Conservation (phyloP, 2,113 vertebrate species). For the Colinus virginianus region DNA sequence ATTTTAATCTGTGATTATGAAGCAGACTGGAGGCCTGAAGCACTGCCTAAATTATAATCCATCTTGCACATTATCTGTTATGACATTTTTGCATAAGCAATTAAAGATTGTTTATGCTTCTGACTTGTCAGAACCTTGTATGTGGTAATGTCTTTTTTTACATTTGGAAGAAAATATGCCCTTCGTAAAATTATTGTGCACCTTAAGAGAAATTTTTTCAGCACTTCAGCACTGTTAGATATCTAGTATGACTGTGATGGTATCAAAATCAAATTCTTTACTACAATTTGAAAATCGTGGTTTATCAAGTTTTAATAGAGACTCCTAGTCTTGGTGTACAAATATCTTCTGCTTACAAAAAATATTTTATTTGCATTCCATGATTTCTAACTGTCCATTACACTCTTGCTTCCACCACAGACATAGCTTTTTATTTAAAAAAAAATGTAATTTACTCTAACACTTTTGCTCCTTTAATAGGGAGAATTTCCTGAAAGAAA, state of each 20-base stretch:
- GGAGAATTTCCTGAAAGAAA: not conserved
- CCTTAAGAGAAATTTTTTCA: not conserved
- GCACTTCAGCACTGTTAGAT: not conserved
- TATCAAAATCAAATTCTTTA: not conserved
- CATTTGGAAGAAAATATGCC: not conserved
- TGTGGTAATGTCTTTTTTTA: not conserved
- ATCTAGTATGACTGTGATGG: not conserved
- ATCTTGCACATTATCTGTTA: slow-evolving; percentile 2
- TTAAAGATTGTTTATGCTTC: slow-evolving; percentile 31
- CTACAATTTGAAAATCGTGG: not conserved
- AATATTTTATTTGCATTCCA: not conserved
- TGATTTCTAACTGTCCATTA: not conserved
- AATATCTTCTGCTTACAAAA: not conserved
- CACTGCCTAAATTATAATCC: slow-evolving; percentile 9
- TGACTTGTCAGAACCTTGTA: slow-evolving; percentile 17
- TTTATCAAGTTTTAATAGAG: not conserved
- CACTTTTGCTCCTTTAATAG: not conserved
- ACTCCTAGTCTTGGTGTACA: not conserved
- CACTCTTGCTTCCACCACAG: not conserved
- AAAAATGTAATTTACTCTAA: not conserved
- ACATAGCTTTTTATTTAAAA: not conserved
- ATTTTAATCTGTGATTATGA: not conserved
- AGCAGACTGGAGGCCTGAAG: not conserved
- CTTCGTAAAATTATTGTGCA: not conserved
- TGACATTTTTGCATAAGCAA: slow-evolving; percentile 17